Conservation (phyloP, 2,113 vertebrate genomes). For the Zosterops hypoxanthus region DNA sequence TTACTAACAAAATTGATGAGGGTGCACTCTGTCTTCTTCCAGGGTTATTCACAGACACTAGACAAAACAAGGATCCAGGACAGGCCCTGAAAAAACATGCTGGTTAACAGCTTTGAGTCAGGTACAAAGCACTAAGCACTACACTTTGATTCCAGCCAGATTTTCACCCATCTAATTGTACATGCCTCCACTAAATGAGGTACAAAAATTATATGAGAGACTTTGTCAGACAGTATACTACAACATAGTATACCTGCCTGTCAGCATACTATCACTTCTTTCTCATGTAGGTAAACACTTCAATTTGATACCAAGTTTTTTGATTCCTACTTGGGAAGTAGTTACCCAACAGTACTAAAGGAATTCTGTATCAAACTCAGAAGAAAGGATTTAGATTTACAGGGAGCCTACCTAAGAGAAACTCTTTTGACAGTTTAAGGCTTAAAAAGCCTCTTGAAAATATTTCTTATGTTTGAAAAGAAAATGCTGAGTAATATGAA, state of each 20-base stretch:
- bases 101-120: rapidly evolving
- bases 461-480: not conserved
- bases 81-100: not conserved
- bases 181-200: not conserved
- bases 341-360: not conserved
- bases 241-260: not conserved
- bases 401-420: not conserved
- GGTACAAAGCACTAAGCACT: not conserved
- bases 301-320: not conserved
- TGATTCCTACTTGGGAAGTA: not conserved
- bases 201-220: not conserved
- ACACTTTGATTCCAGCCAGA: not conserved
- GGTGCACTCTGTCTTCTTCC: not conserved
- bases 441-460: not conserved
- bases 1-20: not conserved
- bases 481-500: not conserved
- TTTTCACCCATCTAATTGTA: not conserved
- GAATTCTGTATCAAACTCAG: not conserved
- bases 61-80: no score
- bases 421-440: not conserved
- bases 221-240: not conserved
- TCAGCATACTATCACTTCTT: not conserved
- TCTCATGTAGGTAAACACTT: not conserved
- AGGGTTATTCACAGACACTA: not conserved
- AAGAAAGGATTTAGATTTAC: not conserved